Conservation (phyloP, 2,113 vertebrate species). For the cattle (Bos taurus) region DNA sequence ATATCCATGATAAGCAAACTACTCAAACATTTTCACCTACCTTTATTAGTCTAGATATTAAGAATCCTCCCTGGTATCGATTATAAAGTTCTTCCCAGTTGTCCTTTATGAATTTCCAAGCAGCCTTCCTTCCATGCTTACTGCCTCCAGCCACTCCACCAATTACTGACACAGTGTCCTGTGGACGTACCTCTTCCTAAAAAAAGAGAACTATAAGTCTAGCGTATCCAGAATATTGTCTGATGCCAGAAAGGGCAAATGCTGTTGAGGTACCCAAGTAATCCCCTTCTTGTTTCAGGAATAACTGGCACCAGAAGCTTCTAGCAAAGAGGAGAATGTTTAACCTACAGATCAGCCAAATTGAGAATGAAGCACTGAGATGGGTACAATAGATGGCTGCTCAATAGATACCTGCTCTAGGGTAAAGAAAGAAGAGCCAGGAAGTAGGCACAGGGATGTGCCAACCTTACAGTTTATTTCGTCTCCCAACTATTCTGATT, state of each 20-base stretch:
- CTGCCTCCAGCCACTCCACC: conserved; percentile 97
- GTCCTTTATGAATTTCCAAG: conserved; percentile 97
- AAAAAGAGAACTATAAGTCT: fast-evolving
- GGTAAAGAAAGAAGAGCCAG: neutral
- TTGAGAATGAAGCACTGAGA: neutral
- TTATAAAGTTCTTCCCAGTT: conserved; percentile 99
- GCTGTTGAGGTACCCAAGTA: neutral
- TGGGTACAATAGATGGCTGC: neutral
- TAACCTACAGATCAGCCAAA: neutral
- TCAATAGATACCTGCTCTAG: neutral
- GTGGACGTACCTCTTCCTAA: conserved; percentile 98
- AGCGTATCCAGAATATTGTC: neutral
- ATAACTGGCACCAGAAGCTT: neutral
- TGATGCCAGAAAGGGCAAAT: neutral
- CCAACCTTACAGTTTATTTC: neutral
- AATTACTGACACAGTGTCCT: conserved; percentile 97
- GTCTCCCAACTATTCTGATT: neutral
- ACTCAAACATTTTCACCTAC: conserved; percentile 73
- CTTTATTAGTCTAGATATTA: conserved; percentile 98
- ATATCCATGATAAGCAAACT: neutral
- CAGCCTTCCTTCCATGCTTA: conserved; percentile 94
- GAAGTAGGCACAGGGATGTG: neutral
- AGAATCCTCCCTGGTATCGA: conserved; percentile 98
- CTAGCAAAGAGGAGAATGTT: neutral
- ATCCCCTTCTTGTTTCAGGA: neutral